Evolutionary conservation across 2,888 invertebrate species (phyloP).

Genomic region (Sminthurides aquaticus): DNA sequence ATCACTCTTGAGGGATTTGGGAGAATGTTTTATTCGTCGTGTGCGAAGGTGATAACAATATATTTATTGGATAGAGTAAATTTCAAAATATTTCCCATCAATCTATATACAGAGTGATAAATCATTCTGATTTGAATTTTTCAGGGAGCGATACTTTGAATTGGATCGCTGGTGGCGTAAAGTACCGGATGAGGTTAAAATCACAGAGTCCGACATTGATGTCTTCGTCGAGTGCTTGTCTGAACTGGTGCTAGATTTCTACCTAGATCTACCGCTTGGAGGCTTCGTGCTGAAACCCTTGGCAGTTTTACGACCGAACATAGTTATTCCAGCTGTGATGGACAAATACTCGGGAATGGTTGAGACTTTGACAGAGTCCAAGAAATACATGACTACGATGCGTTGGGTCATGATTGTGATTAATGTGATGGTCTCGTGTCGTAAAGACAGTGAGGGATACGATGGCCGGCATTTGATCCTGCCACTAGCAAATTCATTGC

Average conservation of each 20-base stretch:
- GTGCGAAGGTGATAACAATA: slow-evolving; percentile 47
- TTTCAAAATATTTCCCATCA: background rate
- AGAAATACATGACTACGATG: slow-evolving; percentile 67
- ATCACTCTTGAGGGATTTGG: slow-evolving; percentile 62
- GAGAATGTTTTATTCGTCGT: slow-evolving; percentile 59
- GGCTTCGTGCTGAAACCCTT: slow-evolving; percentile 57
- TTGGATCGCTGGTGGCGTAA: slow-evolving; percentile 60
- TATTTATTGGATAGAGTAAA: too few relatives aligned
- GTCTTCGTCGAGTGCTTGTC: slow-evolving; percentile 59
- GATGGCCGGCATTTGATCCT: slow-evolving; percentile 75
- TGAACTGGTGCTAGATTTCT: slow-evolving; percentile 39
- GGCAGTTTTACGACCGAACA: slow-evolving; percentile 68
- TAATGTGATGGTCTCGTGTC: slow-evolving; percentile 55
- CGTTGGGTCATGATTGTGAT: slow-evolving; percentile 63
- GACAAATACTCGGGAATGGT: slow-evolving; percentile 55
- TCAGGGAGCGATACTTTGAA: slow-evolving; percentile 57
- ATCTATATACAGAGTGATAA: background rate
- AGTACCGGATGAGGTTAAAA: slow-evolving; percentile 59
- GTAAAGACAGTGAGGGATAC: slow-evolving; percentile 46
- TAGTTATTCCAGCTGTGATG: slow-evolving; percentile 73
- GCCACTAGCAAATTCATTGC: slow-evolving; percentile 66
- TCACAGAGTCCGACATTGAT: slow-evolving; percentile 73
- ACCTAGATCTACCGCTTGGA: slow-evolving; percentile 36
- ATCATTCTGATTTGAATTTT: slow-evolving; percentile 31
- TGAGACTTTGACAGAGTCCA: slow-evolving; percentile 81